Evolutionary conservation across 2,113 vertebrate genomes (phyloP), one percentile per base, ranked within the genome.

Genomic region (Microcebus murinus): DNA sequence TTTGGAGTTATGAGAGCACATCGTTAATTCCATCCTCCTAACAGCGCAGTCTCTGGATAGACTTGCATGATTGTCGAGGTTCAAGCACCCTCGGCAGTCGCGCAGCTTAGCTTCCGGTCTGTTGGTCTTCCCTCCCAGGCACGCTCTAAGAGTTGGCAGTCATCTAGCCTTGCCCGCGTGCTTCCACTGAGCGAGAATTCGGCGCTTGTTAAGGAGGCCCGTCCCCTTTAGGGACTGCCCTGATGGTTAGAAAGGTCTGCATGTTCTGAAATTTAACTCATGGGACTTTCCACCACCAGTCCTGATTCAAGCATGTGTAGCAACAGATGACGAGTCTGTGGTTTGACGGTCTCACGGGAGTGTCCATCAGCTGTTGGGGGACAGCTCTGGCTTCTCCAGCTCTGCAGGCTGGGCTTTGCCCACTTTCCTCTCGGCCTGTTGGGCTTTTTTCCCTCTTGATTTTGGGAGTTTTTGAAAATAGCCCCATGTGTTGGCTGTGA

Each of bases 381-480:
- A 3, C 6, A 13, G 23, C 39, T 12, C 13, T n/a, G 34, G 36
- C 25, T 77, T n/a, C 61, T 31, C 36, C 12, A 36, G 42, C 59
- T 90, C 29, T 79, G 34, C 15, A 18, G 36, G 34, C 39, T 42
- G 21, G 55, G 67, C 29, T 20, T 29, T 67, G 57, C 17, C 59
- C 3, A 57, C 8, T n/a, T 70, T 86, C 87, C 57, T 87, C 18
- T 73, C 52, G 55, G 42, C n/a, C 61, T 55, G 5, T 57, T 65
- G 42, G 31, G 12, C 9, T 45, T n/a, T n/a, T 65, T 67, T 87
- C 52, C 71, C 73, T 50, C 36, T 21, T 68, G 42, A 90, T 90
- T 61, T 95, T 10, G 39, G 91, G 36, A 55, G 18, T n/a, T 90
- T 95, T 87, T 71, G 36, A 95, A 83, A 94, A 61, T 79, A 89